Base-by-base conservation (phyloP, 1,140 invertebrate genomes). In the Armadillidium nasatum region DNA sequence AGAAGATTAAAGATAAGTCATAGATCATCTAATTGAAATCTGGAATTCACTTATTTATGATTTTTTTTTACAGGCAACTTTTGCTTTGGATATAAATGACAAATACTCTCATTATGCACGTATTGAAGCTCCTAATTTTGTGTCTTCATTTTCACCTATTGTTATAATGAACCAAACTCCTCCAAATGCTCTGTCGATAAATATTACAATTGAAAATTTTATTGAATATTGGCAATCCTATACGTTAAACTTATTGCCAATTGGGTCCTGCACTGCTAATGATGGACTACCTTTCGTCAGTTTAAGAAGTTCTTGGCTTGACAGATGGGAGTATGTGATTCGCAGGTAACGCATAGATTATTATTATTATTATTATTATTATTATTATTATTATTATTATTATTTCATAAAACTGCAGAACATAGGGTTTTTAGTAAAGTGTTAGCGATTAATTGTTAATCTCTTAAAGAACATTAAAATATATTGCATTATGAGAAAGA, bases 151-250 rank as follows among this genome's bases (percentile, higher is more conserved):
- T 44, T 72, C 33, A 9, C 80, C 73, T 11, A 77, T 73, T 0
- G 33, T 77, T n/a, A 67, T 81, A 10, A 69, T 79, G 75, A 71
- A 79, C 22, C 72, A 75, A 7, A 79, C 80, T 33, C 72, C 78
- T n/a, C 73, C 76, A 15, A 75, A 76, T 45, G 72, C 80, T 23
- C 69, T 81, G 22, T 67, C 75, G 10, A 73, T 73, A 11, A 76
- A 79, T 46, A 67, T 81, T n/a, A 76, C 78, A n/a, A 67, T 75
- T 10, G 43, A 73, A 68, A 75, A 76, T 7, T 72, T 81, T n/a
- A 67, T 69, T 23, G 80, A 23, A 66, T 66, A n/a, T 13, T 81
- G 80, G 80, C 80, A 81, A 66, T 79, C 80, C 7, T 76, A 77
- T n/a, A 75, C 69, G n/a, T 50, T 81, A 3, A 74, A 54, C 9